Percentiles rank a stretch among this genome's conserved stretches.
These are phyloP conservation scores for Drosophila erecta DNA, from an alignment of 1,140 invertebrate genomes.

Conservation along the genomic window DNA sequence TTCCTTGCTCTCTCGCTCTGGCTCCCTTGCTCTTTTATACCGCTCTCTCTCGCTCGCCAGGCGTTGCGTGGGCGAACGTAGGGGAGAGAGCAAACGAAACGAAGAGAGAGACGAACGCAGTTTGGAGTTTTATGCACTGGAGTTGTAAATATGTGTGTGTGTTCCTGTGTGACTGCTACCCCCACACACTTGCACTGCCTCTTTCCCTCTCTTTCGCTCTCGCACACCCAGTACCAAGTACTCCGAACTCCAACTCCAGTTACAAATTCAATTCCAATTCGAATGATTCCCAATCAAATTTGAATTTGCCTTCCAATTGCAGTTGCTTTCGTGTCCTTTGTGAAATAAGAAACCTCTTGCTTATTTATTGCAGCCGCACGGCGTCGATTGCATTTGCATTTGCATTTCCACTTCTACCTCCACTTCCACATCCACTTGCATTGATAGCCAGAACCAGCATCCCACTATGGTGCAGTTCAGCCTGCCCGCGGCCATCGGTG, in stretches of 20 bases:
- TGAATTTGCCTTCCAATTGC: constrained; percentile 36
- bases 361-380: constrained; percentile 27
- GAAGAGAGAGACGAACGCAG: constrained; percentile 29
- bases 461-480: constrained; percentile 23
- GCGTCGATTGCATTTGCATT: constrained; percentile 43
- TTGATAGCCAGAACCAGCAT: constrained; percentile 36
- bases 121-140: constrained; percentile 56
- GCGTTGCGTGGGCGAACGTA: constrained; percentile 61
- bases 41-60: constrained; percentile 14
- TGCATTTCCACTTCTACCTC: constrained; percentile 16
- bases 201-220: constrained; percentile 47
- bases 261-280: constrained; percentile 30
- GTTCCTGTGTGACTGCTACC: constrained; percentile 37
- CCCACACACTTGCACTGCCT: constrained; percentile 57
- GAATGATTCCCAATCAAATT: constrained; percentile 1
- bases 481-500: constrained; percentile 24
- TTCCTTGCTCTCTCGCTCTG: constrained; percentile 29
- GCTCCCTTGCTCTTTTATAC: constrained; percentile 17
- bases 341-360: neutral
- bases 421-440: constrained; percentile 11
- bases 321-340: constrained; percentile 11
- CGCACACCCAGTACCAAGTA: constrained; percentile 17
- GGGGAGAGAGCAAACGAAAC: constrained; percentile 28
- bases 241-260: constrained; percentile 7
- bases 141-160: constrained; percentile 4